A percentile compares a stretch with the other conserved stretches of the same genome.
phyloP scores from a whole-genome alignment of 1,140 invertebrate genomes.

The Drosophila prosaltans region DNA sequence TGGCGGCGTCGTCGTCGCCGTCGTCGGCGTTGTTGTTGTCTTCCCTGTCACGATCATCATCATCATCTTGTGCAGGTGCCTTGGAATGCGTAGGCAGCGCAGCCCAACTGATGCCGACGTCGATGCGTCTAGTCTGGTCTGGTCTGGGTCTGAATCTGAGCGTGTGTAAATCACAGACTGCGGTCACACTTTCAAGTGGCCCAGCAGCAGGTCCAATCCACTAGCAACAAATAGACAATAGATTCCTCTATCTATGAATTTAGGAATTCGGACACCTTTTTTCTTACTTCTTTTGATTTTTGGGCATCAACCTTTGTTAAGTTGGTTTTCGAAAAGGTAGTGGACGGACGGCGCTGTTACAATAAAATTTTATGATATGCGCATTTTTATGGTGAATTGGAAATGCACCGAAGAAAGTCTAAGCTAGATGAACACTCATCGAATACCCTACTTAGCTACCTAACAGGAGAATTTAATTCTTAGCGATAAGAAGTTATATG shows the following conservation, averaged over 20 bases:
- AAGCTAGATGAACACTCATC: constrained; percentile 4
- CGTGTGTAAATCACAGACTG: constrained; percentile 73
- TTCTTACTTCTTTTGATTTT: constrained; percentile 16
- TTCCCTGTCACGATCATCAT: constrained; percentile 41
- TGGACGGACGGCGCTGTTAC: constrained; percentile 60
- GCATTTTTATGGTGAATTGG: constrained; percentile 74
- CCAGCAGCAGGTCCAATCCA: constrained; percentile 20
- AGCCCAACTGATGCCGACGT: constrained; percentile 24
- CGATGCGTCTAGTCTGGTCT: constrained; percentile 34
- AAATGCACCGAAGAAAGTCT: constrained; percentile 72
- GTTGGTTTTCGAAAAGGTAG: constrained; percentile 47
- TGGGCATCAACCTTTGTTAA: constrained; percentile 73
- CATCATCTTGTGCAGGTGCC: constrained; percentile 59
- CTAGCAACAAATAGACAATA: constrained; percentile 63
- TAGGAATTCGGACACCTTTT: constrained; percentile 58
- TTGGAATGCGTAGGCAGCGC: constrained; percentile 67
- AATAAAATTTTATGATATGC: constrained; percentile 81
- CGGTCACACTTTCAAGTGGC: constrained; percentile 80
- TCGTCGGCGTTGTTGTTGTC: constrained; percentile 32
- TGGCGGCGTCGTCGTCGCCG: constrained; percentile 52
- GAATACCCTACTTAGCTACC: constrained; percentile 36
- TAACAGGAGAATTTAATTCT: no score
- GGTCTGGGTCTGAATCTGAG: constrained; percentile 43
- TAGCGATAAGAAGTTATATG: no score
- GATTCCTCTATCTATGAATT: constrained; percentile 57